Evolutionary conservation across 2,888 invertebrate species (phyloP).

Genomic region (Sinohyriopsis cumingii): DNA sequence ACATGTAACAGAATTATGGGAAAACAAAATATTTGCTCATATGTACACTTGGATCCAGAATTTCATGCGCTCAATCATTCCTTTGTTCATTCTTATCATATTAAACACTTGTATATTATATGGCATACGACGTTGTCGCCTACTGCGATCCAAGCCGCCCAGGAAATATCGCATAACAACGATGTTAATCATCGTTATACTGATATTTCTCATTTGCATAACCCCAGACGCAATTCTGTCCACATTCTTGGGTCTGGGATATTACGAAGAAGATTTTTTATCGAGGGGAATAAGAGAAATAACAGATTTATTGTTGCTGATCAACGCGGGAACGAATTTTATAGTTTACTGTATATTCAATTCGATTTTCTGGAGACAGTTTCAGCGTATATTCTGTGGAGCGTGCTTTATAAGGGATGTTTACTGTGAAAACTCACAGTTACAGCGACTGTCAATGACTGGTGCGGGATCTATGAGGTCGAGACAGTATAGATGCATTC

Average conservation of each 20-base stretch:
- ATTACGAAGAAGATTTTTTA: slow-evolving; percentile 65
- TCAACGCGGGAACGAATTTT: slow-evolving; percentile 70
- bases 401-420: slow-evolving; percentile 17
- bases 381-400: slow-evolving; percentile 47
- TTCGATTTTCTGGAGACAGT: slow-evolving; percentile 64
- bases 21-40: slow-evolving; percentile 53
- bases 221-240: slow-evolving; percentile 71
- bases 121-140: slow-evolving; percentile 56
- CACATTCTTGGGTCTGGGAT: slow-evolving; percentile 66
- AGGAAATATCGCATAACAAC: slow-evolving; percentile 65
- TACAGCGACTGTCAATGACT: slow-evolving; percentile 27
- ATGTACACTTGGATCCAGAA: slow-evolving; percentile 66
- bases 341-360: slow-evolving; percentile 69
- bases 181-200: slow-evolving; percentile 68
- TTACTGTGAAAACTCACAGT: slow-evolving; percentile 26
- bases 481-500: background rate
- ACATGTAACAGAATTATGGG: slow-evolving; percentile 59
- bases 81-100: slow-evolving; percentile 61
- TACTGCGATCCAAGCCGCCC: slow-evolving; percentile 50
- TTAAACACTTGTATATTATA: slow-evolving; percentile 66
- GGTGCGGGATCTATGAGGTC: slow-evolving; percentile 12
- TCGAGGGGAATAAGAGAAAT: slow-evolving; percentile 68
- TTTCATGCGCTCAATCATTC: slow-evolving; percentile 66
- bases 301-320: slow-evolving; percentile 64
- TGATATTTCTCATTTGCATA: slow-evolving; percentile 68